These are phyloP conservation scores for Terrapene triunguis DNA, from an alignment of 2,113 vertebrate species.

Conservation along the genomic window DNA sequence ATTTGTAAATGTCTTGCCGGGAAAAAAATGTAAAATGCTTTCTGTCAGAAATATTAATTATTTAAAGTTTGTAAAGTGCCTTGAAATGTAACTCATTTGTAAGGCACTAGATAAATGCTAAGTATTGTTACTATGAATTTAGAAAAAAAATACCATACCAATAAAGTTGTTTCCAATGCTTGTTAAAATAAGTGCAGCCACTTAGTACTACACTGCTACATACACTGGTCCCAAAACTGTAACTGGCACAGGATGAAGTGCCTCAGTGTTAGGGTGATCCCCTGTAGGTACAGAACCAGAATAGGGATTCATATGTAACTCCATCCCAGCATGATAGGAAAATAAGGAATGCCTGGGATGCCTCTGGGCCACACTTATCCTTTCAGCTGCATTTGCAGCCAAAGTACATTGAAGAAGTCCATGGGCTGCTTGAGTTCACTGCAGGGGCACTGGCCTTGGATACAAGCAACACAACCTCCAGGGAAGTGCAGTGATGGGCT, in stretches of 20 bases:
- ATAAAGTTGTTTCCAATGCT: neutral
- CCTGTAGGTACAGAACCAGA: neutral
- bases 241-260: neutral
- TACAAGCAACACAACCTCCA: neutral
- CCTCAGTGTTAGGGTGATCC: rapidly evolving
- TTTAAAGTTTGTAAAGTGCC: slow-evolving; percentile 5
- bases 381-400: neutral
- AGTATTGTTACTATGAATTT: neutral
- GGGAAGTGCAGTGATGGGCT: neutral
- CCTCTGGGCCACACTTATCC: neutral
- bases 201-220: neutral
- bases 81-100: slow-evolving; percentile 1
- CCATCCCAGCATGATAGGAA: neutral
- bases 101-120: neutral
- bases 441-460: neutral
- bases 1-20: neutral
- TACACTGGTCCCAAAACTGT: neutral
- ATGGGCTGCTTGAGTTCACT: neutral
- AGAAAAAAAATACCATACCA: neutral
- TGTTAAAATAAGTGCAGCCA: neutral
- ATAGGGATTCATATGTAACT: rapidly evolving
- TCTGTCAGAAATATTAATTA: slow-evolving; percentile 12
- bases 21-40: neutral
- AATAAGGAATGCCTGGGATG: neutral
- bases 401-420: neutral